Evolutionary conservation across 1,140 invertebrate species (phyloP).

Genomic region (Polypedilum pembai): DNA sequence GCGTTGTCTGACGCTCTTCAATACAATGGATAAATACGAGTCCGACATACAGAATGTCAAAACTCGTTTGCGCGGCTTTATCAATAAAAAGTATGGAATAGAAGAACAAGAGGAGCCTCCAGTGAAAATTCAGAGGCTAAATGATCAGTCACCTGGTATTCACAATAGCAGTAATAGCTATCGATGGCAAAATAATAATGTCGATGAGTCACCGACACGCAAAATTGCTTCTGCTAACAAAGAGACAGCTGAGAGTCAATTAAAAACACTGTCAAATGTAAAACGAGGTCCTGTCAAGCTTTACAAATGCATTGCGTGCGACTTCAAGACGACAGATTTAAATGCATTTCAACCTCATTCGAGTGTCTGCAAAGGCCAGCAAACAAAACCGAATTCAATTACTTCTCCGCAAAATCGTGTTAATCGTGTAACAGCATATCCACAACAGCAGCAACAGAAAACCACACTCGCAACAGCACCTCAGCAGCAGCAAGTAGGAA

Average conservation of each 20-base stretch:
- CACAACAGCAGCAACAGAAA: not conserved
- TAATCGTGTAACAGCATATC: conserved; percentile 8
- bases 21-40: conserved; percentile 42
- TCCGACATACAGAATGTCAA: conserved; percentile 42
- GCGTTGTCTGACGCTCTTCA: conserved; percentile 41
- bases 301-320: conserved; percentile 43
- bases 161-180: conserved; percentile 34
- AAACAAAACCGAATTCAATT: conserved; percentile 38
- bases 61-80: conserved; percentile 39
- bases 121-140: conserved; percentile 40
- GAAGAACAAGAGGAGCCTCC: conserved; percentile 37
- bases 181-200: conserved; percentile 34
- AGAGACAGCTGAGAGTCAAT: conserved; percentile 33
- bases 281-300: conserved; percentile 36
- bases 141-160: conserved; percentile 14
- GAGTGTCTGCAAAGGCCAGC: conserved; percentile 42
- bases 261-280: conserved; percentile 38
- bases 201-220: conserved; percentile 31
- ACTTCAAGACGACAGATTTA: conserved; percentile 43
- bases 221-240: conserved; percentile 7
- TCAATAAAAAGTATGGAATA: conserved; percentile 43
- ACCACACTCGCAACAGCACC: not conserved
- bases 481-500: not conserved
- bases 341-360: conserved; percentile 42
- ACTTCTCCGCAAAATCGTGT: conserved; percentile 40